A percentile compares a stretch with the other conserved stretches of the same genome.
Evolutionary conservation across 2,797 vertebrate species (phyloP).

Genomic region (Micromesistius poutassou): DNA sequence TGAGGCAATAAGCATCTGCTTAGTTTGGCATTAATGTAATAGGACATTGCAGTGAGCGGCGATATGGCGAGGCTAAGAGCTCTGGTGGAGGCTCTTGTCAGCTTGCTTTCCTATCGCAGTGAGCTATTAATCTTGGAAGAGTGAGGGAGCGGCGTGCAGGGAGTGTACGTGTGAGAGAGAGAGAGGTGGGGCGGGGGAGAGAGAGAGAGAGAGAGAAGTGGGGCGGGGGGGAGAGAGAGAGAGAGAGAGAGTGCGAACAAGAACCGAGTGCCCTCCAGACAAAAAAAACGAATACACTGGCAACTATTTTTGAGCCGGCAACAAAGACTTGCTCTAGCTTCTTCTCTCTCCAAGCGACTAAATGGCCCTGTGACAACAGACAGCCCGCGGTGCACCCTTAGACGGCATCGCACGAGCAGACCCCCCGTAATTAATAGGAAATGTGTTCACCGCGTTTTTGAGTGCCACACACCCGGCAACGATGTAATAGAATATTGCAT

Average conservation of each 20-base stretch:
- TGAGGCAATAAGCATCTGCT: constrained; percentile 56
- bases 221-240: background rate
- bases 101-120: constrained; percentile 49
- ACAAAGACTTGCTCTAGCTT: constrained; percentile 41
- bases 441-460: background rate
- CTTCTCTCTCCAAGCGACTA: constrained; percentile 39
- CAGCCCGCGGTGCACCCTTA: background rate
- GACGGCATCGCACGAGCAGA: background rate
- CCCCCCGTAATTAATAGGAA: background rate
- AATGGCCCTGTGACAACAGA: constrained; percentile 40
- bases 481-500: background rate
- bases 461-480: background rate
- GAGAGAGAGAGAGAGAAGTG: constrained; percentile 21
- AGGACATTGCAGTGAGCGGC: constrained; percentile 44
- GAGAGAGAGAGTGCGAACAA: background rate
- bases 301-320: constrained; percentile 57
- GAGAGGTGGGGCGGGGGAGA: constrained; percentile 8
- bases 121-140: constrained; percentile 62
- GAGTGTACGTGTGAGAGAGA: constrained; percentile 14
- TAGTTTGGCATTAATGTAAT: constrained; percentile 63
- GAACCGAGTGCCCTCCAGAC: constrained; percentile 42
- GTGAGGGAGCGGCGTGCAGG: constrained; percentile 46
- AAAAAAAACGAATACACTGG: constrained; percentile 39
- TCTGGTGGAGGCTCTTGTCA: constrained; percentile 51
- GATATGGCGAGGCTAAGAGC: constrained; percentile 59